Base-by-base conservation (phyloP, 2,888 invertebrate genomes). In the Lysandra bellargus region DNA sequence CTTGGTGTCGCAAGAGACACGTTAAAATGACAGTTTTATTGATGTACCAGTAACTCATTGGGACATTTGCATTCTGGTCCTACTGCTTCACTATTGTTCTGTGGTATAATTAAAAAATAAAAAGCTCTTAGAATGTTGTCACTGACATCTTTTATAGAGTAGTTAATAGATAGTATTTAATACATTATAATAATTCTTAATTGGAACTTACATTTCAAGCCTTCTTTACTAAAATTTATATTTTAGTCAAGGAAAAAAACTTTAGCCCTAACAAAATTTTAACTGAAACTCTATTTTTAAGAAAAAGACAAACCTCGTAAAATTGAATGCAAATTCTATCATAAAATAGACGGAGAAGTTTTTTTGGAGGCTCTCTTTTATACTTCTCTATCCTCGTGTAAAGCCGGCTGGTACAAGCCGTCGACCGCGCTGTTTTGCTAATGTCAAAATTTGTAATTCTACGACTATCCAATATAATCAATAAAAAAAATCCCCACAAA, bases 1-100 rank as follows among this genome's bases (percentile, higher is more conserved):
- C 17, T 76, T 76, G 57, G 30, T 57, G 53, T 76, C 76, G 76
- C 53, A 76, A 76, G 49, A 53, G 33, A 76, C 76, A 76, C 76
- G 76, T 76, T 76, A 57, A 57, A 76, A 49, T 76, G 76, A 57
- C 76, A 76, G 76, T 30, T 76, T 57, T 76, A 76, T 76, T 9
- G 76, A 30, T 76, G 76, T 69, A 69, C 69, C 69, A 4, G 14
- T 69, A 69, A 69, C 33, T 69, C 69, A 69, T 33, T 37, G 69
- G 14, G 69, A 14, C 12, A 69, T 69, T 69, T 69, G 30, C 69
- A 69, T 33, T 69, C 69, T 69, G 5, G 69, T 69, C 12, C 4
- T 37, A 14, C 69, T 69, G 14, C 69, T 4, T 33, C 64, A 69
- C 69, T 69, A 69, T 33, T 69, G 69, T 69, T 69, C 6, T 14